Evolutionary conservation across 1,140 invertebrate genomes (phyloP), one percentile per base, ranked within the genome.

Genomic region (Hermetia illucens): DNA sequence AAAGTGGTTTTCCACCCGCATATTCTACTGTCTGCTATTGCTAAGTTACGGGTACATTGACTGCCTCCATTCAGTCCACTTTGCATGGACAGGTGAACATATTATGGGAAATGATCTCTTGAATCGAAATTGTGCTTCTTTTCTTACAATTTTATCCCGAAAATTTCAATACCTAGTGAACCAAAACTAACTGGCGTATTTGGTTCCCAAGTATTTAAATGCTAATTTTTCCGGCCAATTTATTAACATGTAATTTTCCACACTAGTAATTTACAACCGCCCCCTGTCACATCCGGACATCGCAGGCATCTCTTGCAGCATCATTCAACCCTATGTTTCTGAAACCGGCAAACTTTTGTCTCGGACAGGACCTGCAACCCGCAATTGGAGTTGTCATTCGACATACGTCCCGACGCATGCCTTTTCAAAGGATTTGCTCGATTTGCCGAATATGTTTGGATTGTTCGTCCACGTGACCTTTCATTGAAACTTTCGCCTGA

Each of bases 361-460:
- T 8, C 5, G 9, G 16, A 32, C 24, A 27, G 13, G 8, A 16
- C 9, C 31, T 16, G 13, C 31, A 32, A 32, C 31, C 31, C 31
- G 31, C 31, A 32, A 32, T 32, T 32, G 31, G 16, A 32, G 13
- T 15, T 32, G 31, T 32, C 31, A 32, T 32, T 9, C 9, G 31
- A 9, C 31, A 32, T 13, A 13, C 13, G 24, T 9, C 24, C 24
- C 8, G 13, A 27, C 24, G 24, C 13, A 27, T 27, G 24, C 13
- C 24, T 13, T 9, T 13, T 27, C 8, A 8, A 27, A 27, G 24
- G 24, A 27, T 27, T 27, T 27, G 24, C 24, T 13, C 24, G 24
- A 27, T 27, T 27, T 27, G 8, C 24, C 24, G 24, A 13, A 27
- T 9, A 8, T 9, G 13, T 27, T 27, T 27, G 24, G 24, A 27